These are phyloP conservation scores for Oryzias woworae DNA, from an alignment of 2,113 vertebrate genomes.

Conservation along the genomic window DNA sequence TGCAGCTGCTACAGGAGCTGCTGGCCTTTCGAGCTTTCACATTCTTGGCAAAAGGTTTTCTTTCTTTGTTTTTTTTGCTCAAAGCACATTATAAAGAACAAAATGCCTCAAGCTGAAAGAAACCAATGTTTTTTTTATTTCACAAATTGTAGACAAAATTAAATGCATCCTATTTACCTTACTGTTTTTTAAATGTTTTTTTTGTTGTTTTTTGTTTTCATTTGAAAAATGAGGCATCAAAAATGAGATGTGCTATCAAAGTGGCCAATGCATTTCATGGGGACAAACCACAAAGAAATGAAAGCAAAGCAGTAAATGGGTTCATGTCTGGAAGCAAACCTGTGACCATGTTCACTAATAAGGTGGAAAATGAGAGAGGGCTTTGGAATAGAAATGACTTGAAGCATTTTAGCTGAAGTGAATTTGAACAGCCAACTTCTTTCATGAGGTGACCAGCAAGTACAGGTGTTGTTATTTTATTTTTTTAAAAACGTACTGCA, in stretches of 20 bases:
- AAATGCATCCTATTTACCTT: constrained; percentile 20
- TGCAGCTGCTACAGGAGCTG: too few relatives aligned
- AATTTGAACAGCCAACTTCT: constrained; percentile 8
- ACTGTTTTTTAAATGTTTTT: constrained; percentile 30
- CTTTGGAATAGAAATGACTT: constrained; percentile 51
- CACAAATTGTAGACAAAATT: background rate
- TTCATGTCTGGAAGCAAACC: constrained; percentile 57
- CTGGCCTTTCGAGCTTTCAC: too few relatives aligned
- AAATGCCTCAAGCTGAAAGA: too few relatives aligned
- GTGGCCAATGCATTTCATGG: constrained; percentile 51
- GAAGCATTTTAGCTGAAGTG: constrained; percentile 38
- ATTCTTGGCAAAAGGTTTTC: too few relatives aligned
- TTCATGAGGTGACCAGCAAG: constrained; percentile 28
- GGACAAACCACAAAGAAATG: constrained; percentile 69
- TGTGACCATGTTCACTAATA: constrained; percentile 42
- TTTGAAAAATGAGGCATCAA: constrained; percentile 55
- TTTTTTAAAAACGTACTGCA: constrained; percentile 11
- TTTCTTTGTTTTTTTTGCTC: too few relatives aligned
- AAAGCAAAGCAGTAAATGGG: constrained; percentile 60
- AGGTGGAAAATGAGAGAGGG: constrained; percentile 29
- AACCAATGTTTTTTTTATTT: background rate
- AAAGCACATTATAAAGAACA: too few relatives aligned
- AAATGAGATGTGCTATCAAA: constrained; percentile 60
- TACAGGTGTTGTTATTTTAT: constrained; percentile 19
- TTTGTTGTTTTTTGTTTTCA: constrained; percentile 12